Percentiles rank a stretch among this genome's conserved stretches.
Evolutionary conservation across 2,797 vertebrate genomes (phyloP).

Genomic region (Ceyx erithaca): DNA sequence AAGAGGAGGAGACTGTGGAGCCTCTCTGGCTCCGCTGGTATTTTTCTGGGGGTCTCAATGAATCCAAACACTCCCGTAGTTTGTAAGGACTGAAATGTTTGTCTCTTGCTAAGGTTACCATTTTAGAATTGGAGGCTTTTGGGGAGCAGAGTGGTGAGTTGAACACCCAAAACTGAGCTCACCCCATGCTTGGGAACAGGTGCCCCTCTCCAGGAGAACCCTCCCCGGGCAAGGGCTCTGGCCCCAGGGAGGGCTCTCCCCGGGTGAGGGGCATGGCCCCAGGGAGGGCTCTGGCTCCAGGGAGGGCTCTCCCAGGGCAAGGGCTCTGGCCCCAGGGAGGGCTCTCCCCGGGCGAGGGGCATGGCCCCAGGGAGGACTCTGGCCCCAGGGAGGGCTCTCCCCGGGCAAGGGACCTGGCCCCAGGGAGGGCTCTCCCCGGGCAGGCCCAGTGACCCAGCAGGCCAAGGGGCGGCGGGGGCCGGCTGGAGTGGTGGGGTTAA

Average conservation of each 20-base stretch:
- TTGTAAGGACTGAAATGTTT: neutral
- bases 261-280: neutral
- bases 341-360: too few species aligned
- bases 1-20: slow-evolving; percentile 44
- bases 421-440: neutral
- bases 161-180: rapidly evolving
- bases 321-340: too few species aligned
- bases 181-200: rapidly evolving
- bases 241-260: too few species aligned
- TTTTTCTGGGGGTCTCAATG: slow-evolving; percentile 10
- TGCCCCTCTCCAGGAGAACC: neutral
- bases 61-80: neutral
- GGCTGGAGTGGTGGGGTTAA: rapidly evolving
- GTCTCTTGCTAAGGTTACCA: rapidly evolving
- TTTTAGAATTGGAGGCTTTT: neutral
- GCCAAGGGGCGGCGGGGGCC: rapidly evolving
- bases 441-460: rapidly evolving
- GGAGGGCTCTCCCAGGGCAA: neutral
- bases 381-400: too few species aligned
- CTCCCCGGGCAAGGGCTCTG: too few species aligned
- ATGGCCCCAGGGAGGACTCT: too few species aligned
- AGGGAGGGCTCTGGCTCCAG: neutral
- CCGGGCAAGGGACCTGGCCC: too few species aligned
- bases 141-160: neutral
- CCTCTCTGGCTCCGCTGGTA: neutral